Percentiles rank a stretch among this genome's conserved stretches.
Conservation (phyloP, 2,113 vertebrate species). For the Romanogobio albipinnatus region DNA sequence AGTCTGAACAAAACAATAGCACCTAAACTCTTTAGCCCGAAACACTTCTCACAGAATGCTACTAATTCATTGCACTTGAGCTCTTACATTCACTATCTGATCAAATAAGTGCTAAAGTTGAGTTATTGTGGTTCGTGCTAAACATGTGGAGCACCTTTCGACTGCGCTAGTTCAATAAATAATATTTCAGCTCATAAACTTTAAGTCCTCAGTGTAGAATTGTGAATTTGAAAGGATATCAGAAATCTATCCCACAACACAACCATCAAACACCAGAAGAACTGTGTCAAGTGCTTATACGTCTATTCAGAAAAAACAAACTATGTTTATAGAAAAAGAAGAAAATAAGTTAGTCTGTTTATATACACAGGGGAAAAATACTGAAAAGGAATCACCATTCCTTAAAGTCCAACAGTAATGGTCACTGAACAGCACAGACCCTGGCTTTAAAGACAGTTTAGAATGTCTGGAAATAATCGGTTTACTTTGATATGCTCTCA, state of each 20-base stretch:
- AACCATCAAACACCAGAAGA: slow-evolving; percentile 12
- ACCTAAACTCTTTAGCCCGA: neutral
- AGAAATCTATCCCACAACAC: neutral
- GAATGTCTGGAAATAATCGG: slow-evolving; percentile 1
- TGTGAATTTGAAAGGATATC: slow-evolving; percentile 5
- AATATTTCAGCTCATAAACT: neutral
- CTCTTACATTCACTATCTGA: neutral
- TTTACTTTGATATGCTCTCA: neutral
- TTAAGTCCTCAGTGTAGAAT: neutral
- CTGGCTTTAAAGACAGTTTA: slow-evolving; percentile 11
- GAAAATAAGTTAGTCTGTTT: neutral
- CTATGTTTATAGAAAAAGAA: neutral
- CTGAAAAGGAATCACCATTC: neutral
- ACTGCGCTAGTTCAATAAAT: slow-evolving; percentile 19
- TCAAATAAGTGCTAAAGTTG: neutral
- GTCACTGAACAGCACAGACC: slow-evolving; percentile 13
- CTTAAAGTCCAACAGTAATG: neutral
- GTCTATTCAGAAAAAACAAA: neutral
- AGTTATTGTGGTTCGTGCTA: neutral
- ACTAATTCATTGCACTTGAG: neutral
- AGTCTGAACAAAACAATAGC: neutral
- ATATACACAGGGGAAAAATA: neutral
- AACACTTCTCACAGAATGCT: slow-evolving; percentile 11
- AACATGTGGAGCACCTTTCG: neutral
- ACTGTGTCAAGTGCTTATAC: neutral